phyloP scores from a whole-genome alignment of 2,797 vertebrate genomes.

The Thripadectes ignobilis region DNA sequence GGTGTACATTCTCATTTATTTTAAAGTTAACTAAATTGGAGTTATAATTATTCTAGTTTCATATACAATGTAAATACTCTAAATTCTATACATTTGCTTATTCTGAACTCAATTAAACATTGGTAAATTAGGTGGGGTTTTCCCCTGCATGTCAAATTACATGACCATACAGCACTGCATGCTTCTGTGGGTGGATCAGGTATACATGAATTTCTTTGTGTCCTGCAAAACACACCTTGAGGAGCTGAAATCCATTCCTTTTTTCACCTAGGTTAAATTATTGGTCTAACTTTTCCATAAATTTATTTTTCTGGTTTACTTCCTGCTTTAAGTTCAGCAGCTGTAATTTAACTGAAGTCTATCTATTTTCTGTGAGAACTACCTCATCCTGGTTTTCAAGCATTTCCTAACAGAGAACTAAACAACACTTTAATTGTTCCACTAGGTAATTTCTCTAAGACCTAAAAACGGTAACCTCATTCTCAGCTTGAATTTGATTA shows the following conservation, averaged over 20 bases:
- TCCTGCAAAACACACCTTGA: neutral
- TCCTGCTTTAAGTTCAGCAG: neutral
- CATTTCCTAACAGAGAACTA: neutral
- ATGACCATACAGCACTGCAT: neutral
- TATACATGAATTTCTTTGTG: neutral
- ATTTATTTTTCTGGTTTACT: neutral
- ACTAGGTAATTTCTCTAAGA: neutral
- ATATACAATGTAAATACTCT: neutral
- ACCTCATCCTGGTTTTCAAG: neutral
- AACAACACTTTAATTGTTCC: neutral
- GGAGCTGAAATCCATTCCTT: neutral
- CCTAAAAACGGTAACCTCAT: neutral
- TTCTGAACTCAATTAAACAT: neutral
- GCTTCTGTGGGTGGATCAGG: neutral
- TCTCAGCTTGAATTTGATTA: neutral
- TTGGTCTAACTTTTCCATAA: neutral
- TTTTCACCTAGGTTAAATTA: neutral
- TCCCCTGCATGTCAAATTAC: neutral
- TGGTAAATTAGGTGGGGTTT: neutral
- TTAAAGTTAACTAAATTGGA: neutral
- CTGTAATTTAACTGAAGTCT: neutral
- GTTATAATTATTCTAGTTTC: neutral
- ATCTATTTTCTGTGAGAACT: neutral
- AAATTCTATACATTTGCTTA: neutral
- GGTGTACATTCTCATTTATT: neutral